Conservation (phyloP, 2,797 vertebrate species). For the Cyprinodon diabolis region DNA sequence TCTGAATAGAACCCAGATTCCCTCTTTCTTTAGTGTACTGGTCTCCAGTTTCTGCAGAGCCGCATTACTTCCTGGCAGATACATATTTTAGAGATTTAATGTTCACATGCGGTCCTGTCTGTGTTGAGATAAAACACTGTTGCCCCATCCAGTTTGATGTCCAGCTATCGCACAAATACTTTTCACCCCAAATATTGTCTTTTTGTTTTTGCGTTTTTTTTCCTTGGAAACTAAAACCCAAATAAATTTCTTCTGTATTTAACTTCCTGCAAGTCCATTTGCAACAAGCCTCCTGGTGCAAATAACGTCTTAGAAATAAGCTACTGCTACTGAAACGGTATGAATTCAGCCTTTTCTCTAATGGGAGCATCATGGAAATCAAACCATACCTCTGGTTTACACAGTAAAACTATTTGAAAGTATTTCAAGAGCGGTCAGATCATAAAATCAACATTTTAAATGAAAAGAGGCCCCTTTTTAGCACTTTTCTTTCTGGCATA, state of each 20-base stretch:
- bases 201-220: neutral
- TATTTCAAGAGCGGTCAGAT: neutral
- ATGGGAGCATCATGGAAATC: neutral
- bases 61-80: conserved; percentile 69
- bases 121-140: conserved; percentile 43
- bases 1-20: conserved; percentile 69
- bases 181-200: too few species aligned
- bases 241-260: neutral
- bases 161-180: neutral
- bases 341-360: too few species aligned
- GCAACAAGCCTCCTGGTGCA: neutral
- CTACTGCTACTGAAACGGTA: too few species aligned
- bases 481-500: too few species aligned
- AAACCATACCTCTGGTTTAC: neutral
- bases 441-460: too few species aligned
- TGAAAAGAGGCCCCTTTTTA: too few species aligned
- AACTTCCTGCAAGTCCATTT: neutral
- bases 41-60: conserved; percentile 83
- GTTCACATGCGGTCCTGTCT: conserved; percentile 43
- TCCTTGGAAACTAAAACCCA: neutral
- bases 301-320: too few species aligned
- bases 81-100: conserved; percentile 79
- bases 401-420: neutral
- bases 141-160: conserved; percentile 26
- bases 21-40: conserved; percentile 73